phyloP scores from a whole-genome alignment of 1,140 invertebrate genomes.

The Zaprionus taronus region DNA sequence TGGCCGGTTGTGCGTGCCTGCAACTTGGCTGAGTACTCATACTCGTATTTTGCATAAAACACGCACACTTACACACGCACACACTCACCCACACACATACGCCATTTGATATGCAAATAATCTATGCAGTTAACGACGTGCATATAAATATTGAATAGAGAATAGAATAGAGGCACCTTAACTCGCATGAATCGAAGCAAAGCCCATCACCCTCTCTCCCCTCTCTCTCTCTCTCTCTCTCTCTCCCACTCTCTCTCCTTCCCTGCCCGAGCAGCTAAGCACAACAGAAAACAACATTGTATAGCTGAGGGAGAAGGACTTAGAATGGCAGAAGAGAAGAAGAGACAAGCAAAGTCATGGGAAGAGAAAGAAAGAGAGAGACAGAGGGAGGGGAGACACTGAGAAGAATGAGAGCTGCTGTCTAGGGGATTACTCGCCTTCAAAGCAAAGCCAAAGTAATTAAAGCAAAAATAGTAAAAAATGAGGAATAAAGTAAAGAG shows the following conservation, averaged over 20 bases:
- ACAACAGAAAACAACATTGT: conserved; percentile 3
- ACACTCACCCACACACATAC: conserved; percentile 8
- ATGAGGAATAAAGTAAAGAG: not conserved
- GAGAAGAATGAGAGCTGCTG: not conserved
- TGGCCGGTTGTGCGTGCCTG: conserved; percentile 38
- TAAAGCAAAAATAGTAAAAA: conserved; percentile 20
- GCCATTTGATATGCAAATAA: conserved; percentile 71
- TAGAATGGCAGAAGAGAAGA: not conserved
- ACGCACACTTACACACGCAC: conserved; percentile 22
- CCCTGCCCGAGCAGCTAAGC: not conserved
- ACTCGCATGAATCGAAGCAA: conserved; percentile 15
- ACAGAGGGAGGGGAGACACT: not conserved
- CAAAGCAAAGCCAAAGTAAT: conserved; percentile 31
- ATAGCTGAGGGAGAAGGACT: not conserved
- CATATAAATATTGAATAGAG: conserved; percentile 65
- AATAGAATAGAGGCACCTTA: conserved; percentile 42
- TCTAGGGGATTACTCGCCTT: conserved; percentile 20
- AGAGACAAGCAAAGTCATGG: not conserved
- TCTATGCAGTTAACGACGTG: conserved; percentile 64
- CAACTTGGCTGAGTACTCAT: conserved; percentile 6
- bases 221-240: not conserved
- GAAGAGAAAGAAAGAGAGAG: not conserved
- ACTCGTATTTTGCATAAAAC: conserved; percentile 38
- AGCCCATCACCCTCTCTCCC: not conserved
- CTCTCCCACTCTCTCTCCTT: not conserved